Evolutionary conservation across 2,797 vertebrate genomes (phyloP).

Genomic region (Manis pentadactyla): DNA sequence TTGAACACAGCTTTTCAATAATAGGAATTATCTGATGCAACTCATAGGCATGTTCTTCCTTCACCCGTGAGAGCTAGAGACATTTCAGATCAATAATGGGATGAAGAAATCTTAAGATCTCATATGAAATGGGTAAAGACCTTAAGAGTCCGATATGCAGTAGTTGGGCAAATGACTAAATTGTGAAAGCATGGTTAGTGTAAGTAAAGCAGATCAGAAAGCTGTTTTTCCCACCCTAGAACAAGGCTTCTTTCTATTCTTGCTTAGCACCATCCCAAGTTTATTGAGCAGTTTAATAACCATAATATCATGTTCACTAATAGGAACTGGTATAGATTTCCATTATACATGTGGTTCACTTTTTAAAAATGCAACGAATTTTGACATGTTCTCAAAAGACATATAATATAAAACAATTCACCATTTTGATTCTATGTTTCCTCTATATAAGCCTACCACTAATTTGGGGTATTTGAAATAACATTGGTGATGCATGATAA

Average conservation of each 20-base stretch:
- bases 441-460: neutral
- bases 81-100: conserved; percentile 73
- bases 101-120: conserved; percentile 65
- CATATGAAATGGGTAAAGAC: conserved; percentile 54
- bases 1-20: conserved; percentile 83
- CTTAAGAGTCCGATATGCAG: neutral
- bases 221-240: neutral
- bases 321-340: neutral
- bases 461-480: conserved; percentile 56
- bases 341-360: neutral
- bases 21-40: conserved; percentile 81
- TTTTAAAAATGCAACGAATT: neutral
- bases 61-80: conserved; percentile 67
- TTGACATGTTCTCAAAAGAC: conserved; percentile 21
- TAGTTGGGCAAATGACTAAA: conserved; percentile 40
- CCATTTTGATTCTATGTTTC: neutral
- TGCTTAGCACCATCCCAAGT: neutral
- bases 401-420: neutral
- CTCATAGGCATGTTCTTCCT: conserved; percentile 66
- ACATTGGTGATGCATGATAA: conserved; percentile 33
- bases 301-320: neutral
- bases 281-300: conserved; percentile 31
- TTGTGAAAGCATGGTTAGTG: neutral
- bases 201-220: conserved; percentile 1
- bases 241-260: neutral